Percentiles rank a stretch among this genome's conserved stretches.
phyloP scores from a whole-genome alignment of 2,113 vertebrate species.

The Barbus barbus region DNA sequence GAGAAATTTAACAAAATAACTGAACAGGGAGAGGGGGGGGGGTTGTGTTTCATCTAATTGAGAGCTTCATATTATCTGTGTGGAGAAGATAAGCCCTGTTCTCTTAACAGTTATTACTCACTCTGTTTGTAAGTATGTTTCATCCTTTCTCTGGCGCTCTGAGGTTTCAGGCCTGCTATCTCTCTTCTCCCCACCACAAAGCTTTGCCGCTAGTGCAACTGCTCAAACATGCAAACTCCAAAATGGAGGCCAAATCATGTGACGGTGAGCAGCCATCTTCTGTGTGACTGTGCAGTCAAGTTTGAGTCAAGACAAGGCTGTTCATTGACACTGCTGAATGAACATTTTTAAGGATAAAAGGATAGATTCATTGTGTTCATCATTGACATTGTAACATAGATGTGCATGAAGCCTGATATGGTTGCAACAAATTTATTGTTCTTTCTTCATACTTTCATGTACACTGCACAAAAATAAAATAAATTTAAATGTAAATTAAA shows the following conservation, averaged over 20 bases:
- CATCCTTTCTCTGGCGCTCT: conserved; percentile 43
- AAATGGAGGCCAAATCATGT: conserved; percentile 66
- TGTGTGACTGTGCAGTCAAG: conserved; percentile 14
- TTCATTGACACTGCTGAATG: background rate
- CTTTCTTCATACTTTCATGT: background rate
- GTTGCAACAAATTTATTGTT: background rate
- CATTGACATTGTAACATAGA: background rate
- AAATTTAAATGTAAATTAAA: too few relatives aligned
- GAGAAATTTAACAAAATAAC: conserved; percentile 74
- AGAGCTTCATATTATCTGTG: conserved; percentile 73
- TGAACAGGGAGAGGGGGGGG: conserved; percentile 56
- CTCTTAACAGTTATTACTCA: conserved; percentile 70
- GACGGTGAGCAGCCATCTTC: conserved; percentile 61
- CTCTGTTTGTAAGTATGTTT: conserved; percentile 64
- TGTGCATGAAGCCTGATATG: background rate
- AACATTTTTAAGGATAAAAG: too few relatives aligned
- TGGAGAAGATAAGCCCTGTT: conserved; percentile 73
- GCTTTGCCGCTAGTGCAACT: conserved; percentile 43
- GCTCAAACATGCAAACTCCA: conserved; percentile 44
- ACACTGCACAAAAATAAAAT: background rate
- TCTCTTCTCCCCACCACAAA: conserved; percentile 21
- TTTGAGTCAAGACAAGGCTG: conserved; percentile 1
- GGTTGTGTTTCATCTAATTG: conserved; percentile 72
- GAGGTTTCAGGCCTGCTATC: conserved; percentile 30
- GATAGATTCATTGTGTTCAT: background rate